phyloP scores from a whole-genome alignment of 2,797 vertebrate species.

The Gambusia yucatana region DNA sequence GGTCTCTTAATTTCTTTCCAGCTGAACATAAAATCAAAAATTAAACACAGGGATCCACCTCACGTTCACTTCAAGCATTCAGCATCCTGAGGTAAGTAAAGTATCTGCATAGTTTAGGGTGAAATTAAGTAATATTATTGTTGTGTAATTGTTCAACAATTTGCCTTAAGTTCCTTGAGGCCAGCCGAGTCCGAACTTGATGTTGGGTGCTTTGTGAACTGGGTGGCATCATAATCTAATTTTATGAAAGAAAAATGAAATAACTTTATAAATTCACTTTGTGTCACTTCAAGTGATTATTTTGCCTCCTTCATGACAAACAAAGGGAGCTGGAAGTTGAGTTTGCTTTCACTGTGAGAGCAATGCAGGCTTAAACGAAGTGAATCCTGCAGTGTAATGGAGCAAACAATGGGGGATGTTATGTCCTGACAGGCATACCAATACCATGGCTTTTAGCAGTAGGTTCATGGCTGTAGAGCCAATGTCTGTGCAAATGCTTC shows the following conservation, averaged over 20 bases:
- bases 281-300: slow-evolving; percentile 62
- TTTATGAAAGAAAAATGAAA: slow-evolving; percentile 2
- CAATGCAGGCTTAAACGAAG: slow-evolving; percentile 55
- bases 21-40: too few species aligned
- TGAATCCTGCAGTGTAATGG: slow-evolving; percentile 52
- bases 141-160: not conserved
- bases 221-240: not conserved
- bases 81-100: not conserved
- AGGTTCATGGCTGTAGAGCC: slow-evolving; percentile 12
- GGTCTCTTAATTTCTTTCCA: too few species aligned
- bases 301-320: slow-evolving; percentile 68
- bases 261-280: slow-evolving; percentile 4
- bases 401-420: slow-evolving; percentile 61
- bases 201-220: not conserved
- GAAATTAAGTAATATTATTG: not conserved
- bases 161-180: not conserved
- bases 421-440: slow-evolving; percentile 13
- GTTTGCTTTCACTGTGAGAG: slow-evolving; percentile 75
- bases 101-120: not conserved
- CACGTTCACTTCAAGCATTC: not conserved
- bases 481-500: slow-evolving; percentile 3
- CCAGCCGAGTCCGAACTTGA: not conserved
- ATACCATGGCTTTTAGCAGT: slow-evolving; percentile 13
- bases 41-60: too few species aligned
- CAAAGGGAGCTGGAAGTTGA: slow-evolving; percentile 53